Percentiles rank a stretch among this genome's conserved stretches.
Conservation (phyloP, 2,888 invertebrate species). For the Dryomyza anilis region DNA sequence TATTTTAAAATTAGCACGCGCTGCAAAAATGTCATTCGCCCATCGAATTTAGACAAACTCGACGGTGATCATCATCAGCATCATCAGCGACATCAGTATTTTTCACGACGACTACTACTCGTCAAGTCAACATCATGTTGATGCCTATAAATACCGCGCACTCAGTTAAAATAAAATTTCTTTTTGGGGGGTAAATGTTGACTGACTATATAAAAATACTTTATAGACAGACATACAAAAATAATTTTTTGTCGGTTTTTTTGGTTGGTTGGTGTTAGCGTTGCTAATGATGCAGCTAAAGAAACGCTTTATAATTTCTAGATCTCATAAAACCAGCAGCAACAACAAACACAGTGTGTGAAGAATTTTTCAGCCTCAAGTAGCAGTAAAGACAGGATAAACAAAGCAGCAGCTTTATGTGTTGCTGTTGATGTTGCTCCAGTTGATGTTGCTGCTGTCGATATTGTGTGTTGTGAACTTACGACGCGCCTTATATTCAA, state of each 20-base stretch:
- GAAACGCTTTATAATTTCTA: conserved; percentile 59
- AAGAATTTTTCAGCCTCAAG: conserved; percentile 43
- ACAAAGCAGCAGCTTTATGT: conserved; percentile 32
- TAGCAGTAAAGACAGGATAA: conserved; percentile 22
- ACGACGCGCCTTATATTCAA: no score
- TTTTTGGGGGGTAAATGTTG: no score
- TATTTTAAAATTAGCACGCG: background rate
- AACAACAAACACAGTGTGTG: conserved; percentile 31
- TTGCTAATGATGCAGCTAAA: conserved; percentile 59
- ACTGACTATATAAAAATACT: conserved; percentile 29
- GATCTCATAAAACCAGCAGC: conserved; percentile 19
- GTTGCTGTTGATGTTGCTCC: conserved; percentile 8
- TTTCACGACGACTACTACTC: conserved; percentile 4
- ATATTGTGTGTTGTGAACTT: no score
- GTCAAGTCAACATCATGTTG: no score
- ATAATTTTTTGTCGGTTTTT: no score
- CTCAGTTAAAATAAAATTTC: conserved; percentile 1
- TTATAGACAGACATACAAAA: conserved; percentile 36
- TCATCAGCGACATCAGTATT: conserved; percentile 24
- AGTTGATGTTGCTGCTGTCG: conserved; percentile 14
- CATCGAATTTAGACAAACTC: conserved; percentile 55
- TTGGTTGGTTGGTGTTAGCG: conserved; percentile 59
- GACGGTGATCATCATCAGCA: no score
- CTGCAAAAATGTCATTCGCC: conserved; percentile 51
- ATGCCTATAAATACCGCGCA: no score